Evolutionary conservation across 2,888 invertebrate species (phyloP), one percentile per base, ranked within the genome.

Genomic region (Xiphydria camelus): DNA sequence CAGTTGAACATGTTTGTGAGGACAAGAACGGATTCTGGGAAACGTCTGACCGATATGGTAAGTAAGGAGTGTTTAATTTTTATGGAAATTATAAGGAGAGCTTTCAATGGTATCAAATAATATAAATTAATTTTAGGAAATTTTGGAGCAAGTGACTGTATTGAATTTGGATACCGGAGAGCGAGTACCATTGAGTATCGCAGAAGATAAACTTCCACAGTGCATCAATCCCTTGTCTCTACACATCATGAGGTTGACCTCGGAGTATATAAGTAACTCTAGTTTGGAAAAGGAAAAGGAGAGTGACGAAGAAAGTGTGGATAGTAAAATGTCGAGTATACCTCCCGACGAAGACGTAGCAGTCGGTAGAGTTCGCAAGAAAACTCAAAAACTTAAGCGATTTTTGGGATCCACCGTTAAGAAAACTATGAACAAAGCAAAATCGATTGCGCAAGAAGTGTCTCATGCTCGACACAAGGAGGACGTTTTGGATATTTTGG

Each of bases 211-310:
- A 77, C 78, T 93, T 55, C 93, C 93, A 0, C 88, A 89, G 68
- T 90, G 93, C 74, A 88, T 94, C 70, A 96, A 97, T 80, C 97
- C 96, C 3, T 81, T 97, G 46, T 93, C 94, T 14, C 78, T 96
- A 56, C 96, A 97, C 77, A 95, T 97, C 71, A 93, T 96, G 87
- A 82, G 94, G 48, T 79, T 94, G 45, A 94, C 94, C 0, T 91
- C 93, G 0, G 93, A 95, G 77, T 95, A 93, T 73, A 89, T 91
- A 60, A 89, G 86, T 55, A 84, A 83, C 36, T 75, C 79, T 41
- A 82, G 80, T 58, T 73, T 82, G 59, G 83, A 83, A 51, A 83
- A 83, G 55, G 84, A 84, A 51, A 86, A 86, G 62, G 88, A 89
- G 67, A 87, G 87, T 7, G 89, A 89, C 64, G 89, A 89, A 62